A percentile compares a stretch with the other conserved stretches of the same genome.
phyloP scores from a whole-genome alignment of 2,113 vertebrate species.

The Saccopteryx bilineata region DNA sequence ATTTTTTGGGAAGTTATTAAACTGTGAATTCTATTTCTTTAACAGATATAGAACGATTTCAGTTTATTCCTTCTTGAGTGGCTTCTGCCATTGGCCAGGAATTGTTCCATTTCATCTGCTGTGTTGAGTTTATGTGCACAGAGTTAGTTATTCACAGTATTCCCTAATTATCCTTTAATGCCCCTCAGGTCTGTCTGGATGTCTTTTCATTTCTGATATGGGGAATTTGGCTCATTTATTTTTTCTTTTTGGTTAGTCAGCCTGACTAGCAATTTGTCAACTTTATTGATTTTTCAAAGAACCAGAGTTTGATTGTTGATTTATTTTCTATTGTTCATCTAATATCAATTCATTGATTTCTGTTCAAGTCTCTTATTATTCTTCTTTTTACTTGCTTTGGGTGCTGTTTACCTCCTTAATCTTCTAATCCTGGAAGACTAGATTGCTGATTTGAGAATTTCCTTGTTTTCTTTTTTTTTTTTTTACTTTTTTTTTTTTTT shows the following conservation, averaged over 20 bases:
- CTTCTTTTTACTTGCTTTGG: background rate
- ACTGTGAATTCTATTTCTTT: constrained; percentile 9
- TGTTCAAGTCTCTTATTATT: background rate
- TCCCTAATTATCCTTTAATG: background rate
- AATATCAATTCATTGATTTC: background rate
- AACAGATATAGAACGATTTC: background rate
- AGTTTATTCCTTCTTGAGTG: background rate
- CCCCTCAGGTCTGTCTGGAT: background rate
- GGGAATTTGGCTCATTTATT: background rate
- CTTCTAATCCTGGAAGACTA: background rate
- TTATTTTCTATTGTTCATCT: background rate
- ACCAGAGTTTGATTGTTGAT: background rate
- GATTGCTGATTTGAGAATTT: background rate
- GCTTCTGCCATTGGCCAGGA: background rate
- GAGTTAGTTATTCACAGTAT: background rate
- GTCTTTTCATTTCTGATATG: background rate
- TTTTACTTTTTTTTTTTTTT: too few relatives aligned
- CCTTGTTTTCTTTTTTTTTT: background rate
- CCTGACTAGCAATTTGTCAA: background rate
- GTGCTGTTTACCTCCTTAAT: background rate
- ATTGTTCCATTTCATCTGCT: background rate
- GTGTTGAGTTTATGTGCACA: background rate
- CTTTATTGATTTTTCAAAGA: background rate
- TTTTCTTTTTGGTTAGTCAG: background rate
- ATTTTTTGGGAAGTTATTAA: background rate